phyloP scores from a whole-genome alignment of 2,113 vertebrate species.

The Dinomys branickii region DNA sequence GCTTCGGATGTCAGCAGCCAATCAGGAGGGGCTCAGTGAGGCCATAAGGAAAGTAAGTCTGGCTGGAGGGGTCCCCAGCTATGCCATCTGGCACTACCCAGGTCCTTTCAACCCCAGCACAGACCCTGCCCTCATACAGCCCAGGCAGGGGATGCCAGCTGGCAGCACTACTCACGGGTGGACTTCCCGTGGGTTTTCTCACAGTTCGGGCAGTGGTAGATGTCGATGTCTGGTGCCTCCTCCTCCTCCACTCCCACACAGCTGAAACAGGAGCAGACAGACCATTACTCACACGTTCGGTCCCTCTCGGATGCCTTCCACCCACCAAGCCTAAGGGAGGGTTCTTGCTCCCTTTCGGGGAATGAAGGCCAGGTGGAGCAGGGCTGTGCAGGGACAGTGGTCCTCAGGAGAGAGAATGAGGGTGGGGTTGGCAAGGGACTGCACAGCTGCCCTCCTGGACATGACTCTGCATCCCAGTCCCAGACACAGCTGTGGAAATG shows the following conservation, averaged over 20 bases:
- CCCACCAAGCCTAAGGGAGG: too few relatives aligned
- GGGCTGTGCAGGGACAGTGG: neutral
- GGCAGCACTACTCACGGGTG: conserved; percentile 90
- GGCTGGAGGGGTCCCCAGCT: neutral
- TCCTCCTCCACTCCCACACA: conserved; percentile 98
- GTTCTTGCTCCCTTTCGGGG: neutral
- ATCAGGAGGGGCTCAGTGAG: neutral
- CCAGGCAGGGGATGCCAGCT: too few relatives aligned
- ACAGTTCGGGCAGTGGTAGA: conserved; percentile 99
- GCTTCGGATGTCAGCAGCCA: neutral
- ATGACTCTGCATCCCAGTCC: neutral
- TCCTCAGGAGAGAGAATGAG: neutral
- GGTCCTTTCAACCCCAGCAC: neutral
- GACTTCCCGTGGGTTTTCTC: conserved; percentile 98
- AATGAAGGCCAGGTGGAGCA: neutral
- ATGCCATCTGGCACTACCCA: neutral
- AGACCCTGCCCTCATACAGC: accelerated
- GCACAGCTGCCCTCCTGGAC: neutral
- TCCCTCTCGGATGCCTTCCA: neutral
- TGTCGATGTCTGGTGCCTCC: conserved; percentile 97
- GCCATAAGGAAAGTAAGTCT: neutral
- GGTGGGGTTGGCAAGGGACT: neutral
- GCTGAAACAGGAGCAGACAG: conserved; percentile 85
- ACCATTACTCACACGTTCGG: neutral
- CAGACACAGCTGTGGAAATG: neutral